Evolutionary conservation across 2,888 invertebrate species (phyloP), one percentile per base, ranked within the genome.

Genomic region (Drosophila trichaetosa): DNA sequence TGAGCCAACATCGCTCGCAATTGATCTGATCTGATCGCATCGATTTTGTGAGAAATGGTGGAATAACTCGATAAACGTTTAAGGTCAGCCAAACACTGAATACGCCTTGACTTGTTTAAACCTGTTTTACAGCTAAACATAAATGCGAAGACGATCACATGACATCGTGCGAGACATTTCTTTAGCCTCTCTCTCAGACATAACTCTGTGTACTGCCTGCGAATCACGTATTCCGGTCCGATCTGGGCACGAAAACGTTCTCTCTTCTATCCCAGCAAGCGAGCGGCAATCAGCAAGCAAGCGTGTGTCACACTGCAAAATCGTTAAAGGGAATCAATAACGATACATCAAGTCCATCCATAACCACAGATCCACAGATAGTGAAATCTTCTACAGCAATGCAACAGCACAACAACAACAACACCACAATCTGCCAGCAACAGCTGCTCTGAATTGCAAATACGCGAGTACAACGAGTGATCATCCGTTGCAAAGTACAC

Each of bases 291-390:
- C 54, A 52, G 49, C 51, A 56, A 65, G 42, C 60, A 63, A 68
- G 60, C 53, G 64, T 18, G 58, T 62, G 13, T 68, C 54, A 62
- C 54, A 58, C 63, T 34, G 62, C 89, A 76, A 80, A 90, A 89
- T 90, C 90, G 91, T 90, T 87, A 89, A 90, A 89, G 90, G 90
- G 91, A 90, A 90, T 83, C 91, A 74, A 89, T 64, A 86, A 87
- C 87, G 90, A 87, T 86, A 86, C 90, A 87, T 88, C 89, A 86
- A 86, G 75, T 89, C 83, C 83, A 86, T 87, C 88, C 83, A 56
- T 38, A 56, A 29, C 29, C 56, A 56, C 56, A 82, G 61, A 56
- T 38, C 38, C 56, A 56, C 38, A 87, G 61, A 61, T 66, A 60
- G 59, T 61, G 61, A 62, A 71, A 49, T 64, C 56, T 60, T 31